Conservation (phyloP, 2,888 invertebrate species). For the Amphiduros pacificus region DNA sequence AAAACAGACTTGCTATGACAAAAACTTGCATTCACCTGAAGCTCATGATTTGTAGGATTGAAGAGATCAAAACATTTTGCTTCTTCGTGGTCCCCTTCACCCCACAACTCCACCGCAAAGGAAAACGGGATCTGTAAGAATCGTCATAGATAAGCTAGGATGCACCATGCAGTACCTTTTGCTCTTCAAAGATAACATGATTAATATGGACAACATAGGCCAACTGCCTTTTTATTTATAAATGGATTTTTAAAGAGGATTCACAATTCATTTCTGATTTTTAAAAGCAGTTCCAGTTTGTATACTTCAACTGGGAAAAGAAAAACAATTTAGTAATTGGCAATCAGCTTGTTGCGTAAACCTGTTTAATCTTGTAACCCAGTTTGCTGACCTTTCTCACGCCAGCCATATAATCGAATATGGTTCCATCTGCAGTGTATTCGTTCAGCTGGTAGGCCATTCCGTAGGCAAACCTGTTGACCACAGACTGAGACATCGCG, state of each 20-base stretch:
- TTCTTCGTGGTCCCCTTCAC: constrained; percentile 38
- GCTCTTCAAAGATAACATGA: too few species aligned
- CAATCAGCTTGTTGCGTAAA: neutral
- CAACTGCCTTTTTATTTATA: too few species aligned
- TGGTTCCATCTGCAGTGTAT: constrained; percentile 55
- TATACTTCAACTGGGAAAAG: neutral
- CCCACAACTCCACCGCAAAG: constrained; percentile 54
- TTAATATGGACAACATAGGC: too few species aligned
- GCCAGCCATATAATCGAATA: constrained; percentile 57
- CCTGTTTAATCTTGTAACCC: neutral
- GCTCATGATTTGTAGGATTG: constrained; percentile 44
- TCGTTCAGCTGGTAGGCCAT: constrained; percentile 41
- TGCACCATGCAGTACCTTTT: too few species aligned
- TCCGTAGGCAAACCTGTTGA: constrained; percentile 42
- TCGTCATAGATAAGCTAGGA: too few species aligned
- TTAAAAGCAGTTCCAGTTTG: too few species aligned
- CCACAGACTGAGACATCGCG: constrained; percentile 37
- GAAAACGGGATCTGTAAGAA: constrained; percentile 52
- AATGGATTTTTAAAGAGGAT: too few species aligned
- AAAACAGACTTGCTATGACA: too few species aligned
- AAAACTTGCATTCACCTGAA: constrained; percentile 31
- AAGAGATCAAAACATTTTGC: constrained; percentile 54
- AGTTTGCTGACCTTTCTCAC: constrained; percentile 38
- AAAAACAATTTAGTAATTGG: too few species aligned
- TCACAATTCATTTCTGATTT: too few species aligned